A percentile compares a stretch with the other conserved stretches of the same genome.
Evolutionary conservation across 2,888 invertebrate genomes (phyloP).

Genomic region (Fragum whitleyi): DNA sequence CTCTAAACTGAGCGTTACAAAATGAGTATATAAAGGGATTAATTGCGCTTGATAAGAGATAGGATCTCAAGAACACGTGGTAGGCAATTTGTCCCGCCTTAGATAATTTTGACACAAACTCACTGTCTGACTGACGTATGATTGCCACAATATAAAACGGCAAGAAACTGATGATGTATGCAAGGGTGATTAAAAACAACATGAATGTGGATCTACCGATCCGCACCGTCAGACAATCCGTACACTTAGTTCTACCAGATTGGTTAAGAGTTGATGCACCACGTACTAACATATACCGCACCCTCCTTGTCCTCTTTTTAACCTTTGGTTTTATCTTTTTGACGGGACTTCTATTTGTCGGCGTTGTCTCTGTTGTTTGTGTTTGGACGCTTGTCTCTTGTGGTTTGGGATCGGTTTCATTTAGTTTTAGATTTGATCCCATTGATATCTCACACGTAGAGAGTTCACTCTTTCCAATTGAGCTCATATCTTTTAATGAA

Average conservation of each 20-base stretch:
- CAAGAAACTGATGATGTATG: slow-evolving; percentile 74
- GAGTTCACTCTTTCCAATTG: background rate
- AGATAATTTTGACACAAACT: slow-evolving; percentile 47
- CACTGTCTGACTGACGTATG: slow-evolving; percentile 60
- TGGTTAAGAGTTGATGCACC: slow-evolving; percentile 56
- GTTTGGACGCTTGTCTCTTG: slow-evolving; percentile 3
- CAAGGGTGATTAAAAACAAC: slow-evolving; percentile 75
- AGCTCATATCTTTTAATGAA: slow-evolving; percentile 1
- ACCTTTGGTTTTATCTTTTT: slow-evolving; percentile 29
- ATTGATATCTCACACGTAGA: slow-evolving; percentile 19
- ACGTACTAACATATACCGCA: slow-evolving; percentile 59
- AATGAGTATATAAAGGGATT: slow-evolving; percentile 77
- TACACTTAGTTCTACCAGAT: slow-evolving; percentile 48
- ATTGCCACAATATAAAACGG: slow-evolving; percentile 75
- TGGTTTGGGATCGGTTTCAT: background rate
- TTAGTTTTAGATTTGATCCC: background rate
- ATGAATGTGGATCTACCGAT: slow-evolving; percentile 74
- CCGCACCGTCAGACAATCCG: slow-evolving; percentile 57
- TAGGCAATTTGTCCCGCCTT: slow-evolving; percentile 61
- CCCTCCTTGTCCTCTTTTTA: slow-evolving; percentile 31
- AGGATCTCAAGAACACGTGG: slow-evolving; percentile 73
- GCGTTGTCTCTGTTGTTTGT: background rate
- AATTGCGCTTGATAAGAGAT: slow-evolving; percentile 74
- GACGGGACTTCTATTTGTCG: background rate
- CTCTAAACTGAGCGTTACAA: slow-evolving; percentile 72